Evolutionary conservation across 1,140 invertebrate genomes (phyloP), one percentile per base, ranked within the genome.

Genomic region (Pseudomyrmex concolor): DNA sequence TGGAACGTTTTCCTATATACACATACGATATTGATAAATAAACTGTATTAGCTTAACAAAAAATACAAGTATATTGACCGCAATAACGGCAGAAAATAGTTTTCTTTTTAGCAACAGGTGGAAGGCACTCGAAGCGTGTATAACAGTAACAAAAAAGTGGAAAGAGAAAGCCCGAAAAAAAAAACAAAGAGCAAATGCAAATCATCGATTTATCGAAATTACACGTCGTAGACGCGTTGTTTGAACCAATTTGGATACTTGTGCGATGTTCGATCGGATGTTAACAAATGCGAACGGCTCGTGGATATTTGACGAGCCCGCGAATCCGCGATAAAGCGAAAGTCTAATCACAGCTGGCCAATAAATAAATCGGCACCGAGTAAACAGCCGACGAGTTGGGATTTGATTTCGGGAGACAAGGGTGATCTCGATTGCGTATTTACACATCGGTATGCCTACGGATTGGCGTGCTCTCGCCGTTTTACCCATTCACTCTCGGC

Each of bases 101-200:
- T 87, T 87, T 88, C 55, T 85, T 88, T 59, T 60, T 83, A 88
- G 87, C 87, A 89, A 88, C 87, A 89, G 87, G 87, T 89, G 86
- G 83, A 85, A 59, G 50, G 59, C 34, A 78, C 59, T 87, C 73
- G 57, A 76, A 48, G 62, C 45, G 66, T 45, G 7, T 51, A 72
- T 62, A 50, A 71, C n/a, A 17, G 50, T 51, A 73, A 82, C 77
- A 59, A 67, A 48, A 72, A 55, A 57, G 1, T n/a, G 22, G 45
- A 17, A 15, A 57, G 34, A 71, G 51, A 34, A n/a, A 70, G 9
- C 17, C n/a, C 48, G 54, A 13, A 25, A 19, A 76, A 17, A 76
- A 45, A 70, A 2, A 45, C n/a, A 50, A 10, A 43, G 5, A 17
- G 25, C 10, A 50, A 45, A 50, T 45, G 59, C 5, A 1, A 73